A percentile compares a stretch with the other conserved stretches of the same genome.
These are phyloP conservation scores for Pentalonia nigronervosa DNA, from an alignment of 1,140 invertebrate genomes.

Conservation along the genomic window DNA sequence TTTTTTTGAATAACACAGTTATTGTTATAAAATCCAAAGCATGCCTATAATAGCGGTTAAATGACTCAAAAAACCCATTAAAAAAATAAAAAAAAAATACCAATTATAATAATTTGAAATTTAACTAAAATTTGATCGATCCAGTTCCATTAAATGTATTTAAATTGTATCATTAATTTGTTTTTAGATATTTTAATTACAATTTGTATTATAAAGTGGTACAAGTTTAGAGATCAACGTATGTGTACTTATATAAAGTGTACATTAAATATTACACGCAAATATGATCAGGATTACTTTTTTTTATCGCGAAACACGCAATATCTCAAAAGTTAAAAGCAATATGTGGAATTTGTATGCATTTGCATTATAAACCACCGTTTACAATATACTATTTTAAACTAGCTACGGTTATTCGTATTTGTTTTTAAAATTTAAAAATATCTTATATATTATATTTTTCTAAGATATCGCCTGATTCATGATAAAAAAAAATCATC, in stretches of 20 bases:
- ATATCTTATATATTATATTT: not conserved
- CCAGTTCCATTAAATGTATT: not conserved
- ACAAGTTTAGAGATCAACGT: not conserved
- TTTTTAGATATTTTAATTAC: not conserved
- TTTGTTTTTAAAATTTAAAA: not conserved
- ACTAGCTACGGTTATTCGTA: not conserved
- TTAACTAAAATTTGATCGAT: no score
- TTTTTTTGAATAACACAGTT: not conserved
- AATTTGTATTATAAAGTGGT: not conserved
- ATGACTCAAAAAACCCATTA: no score
- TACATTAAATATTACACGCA: not conserved
- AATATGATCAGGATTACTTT: no score
- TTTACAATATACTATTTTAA: not conserved
- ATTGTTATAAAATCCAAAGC: not conserved
- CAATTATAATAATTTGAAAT: no score
- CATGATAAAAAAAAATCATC: not conserved
- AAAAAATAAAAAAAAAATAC: no score
- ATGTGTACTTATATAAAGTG: not conserved
- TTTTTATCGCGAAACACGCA: not conserved
- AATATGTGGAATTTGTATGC: not conserved
- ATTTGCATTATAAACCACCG: not conserved
- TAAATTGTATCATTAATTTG: slow-evolving; percentile 5
- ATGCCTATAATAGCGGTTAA: no score
- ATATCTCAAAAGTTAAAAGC: not conserved
- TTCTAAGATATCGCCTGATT: not conserved